Percentiles rank a stretch among this genome's conserved stretches.
phyloP scores from a whole-genome alignment of 2,113 vertebrate genomes.

The Sphaerodactylus townsendi region DNA sequence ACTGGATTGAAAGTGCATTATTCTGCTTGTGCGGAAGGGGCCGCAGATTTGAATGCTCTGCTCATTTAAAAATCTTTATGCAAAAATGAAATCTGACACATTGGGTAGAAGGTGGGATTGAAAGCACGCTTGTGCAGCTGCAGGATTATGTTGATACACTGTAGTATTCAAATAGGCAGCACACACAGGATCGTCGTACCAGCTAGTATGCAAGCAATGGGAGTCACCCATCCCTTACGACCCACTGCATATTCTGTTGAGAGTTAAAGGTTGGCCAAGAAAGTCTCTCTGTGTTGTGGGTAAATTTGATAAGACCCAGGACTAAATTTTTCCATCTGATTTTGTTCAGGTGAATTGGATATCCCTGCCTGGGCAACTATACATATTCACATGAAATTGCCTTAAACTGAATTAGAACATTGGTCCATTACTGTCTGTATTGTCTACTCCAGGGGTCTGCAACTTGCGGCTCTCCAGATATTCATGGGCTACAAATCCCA shows the following conservation, averaged over 20 bases:
- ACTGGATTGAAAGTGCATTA: too few species aligned
- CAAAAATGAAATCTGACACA: neutral
- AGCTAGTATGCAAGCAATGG: neutral
- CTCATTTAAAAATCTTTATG: neutral
- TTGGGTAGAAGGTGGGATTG: neutral
- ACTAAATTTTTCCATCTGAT: neutral
- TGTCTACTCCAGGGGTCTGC: too few species aligned
- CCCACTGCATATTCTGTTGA: too few species aligned
- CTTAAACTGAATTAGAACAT: too few species aligned
- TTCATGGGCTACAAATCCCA: too few species aligned
- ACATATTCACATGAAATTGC: too few species aligned
- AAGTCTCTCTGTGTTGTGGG: neutral
- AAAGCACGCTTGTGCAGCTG: neutral
- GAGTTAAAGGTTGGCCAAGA: neutral
- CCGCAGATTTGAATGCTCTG: neutral
- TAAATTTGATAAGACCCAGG: neutral
- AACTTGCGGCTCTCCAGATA: too few species aligned
- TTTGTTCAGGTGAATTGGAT: neutral
- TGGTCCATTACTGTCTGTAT: too few species aligned
- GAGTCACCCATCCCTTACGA: neutral
- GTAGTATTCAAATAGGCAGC: neutral
- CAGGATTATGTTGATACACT: neutral
- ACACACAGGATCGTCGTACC: neutral
- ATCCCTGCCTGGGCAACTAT: neutral
- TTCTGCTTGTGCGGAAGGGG: too few species aligned